phyloP scores from a whole-genome alignment of 2,888 invertebrate species.

The Toxonevra muliebris region DNA sequence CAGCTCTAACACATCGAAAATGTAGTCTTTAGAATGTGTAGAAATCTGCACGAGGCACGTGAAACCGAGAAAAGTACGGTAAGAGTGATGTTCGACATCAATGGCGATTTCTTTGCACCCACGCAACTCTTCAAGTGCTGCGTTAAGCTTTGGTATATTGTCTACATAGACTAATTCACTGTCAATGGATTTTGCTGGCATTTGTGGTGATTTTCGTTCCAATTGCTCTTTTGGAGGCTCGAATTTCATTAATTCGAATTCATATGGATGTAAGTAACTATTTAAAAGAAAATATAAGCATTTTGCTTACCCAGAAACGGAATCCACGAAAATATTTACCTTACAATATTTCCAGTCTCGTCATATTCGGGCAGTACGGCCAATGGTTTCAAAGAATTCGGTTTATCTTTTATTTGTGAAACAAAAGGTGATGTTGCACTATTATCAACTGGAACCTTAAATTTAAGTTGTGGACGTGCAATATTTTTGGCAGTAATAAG shows the following conservation, averaged over 20 bases:
- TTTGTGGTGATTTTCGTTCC: constrained; percentile 62
- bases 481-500: constrained; percentile 78
- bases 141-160: constrained; percentile 71
- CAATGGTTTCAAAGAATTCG: constrained; percentile 85
- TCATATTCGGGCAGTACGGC: constrained; percentile 76
- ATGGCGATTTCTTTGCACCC: constrained; percentile 81
- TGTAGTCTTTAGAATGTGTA: constrained; percentile 80
- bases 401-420: constrained; percentile 86
- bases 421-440: constrained; percentile 77
- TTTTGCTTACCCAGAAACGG: not conserved
- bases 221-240: constrained; percentile 69
- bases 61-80: constrained; percentile 90
- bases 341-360: constrained; percentile 70
- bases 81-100: constrained; percentile 94
- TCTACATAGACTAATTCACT: constrained; percentile 77
- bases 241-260: constrained; percentile 82
- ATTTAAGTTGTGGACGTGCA: constrained; percentile 83
- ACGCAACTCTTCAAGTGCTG: constrained; percentile 74
- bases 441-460: constrained; percentile 88
- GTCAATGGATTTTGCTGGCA: constrained; percentile 67
- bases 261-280: constrained; percentile 89
- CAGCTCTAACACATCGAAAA: constrained; percentile 88
- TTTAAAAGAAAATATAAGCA: constrained; percentile 41
- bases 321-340: constrained; percentile 51
- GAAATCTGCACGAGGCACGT: constrained; percentile 97